Evolutionary conservation across 1,140 invertebrate species (phyloP).

Genomic region (Chlorops oryzae): DNA sequence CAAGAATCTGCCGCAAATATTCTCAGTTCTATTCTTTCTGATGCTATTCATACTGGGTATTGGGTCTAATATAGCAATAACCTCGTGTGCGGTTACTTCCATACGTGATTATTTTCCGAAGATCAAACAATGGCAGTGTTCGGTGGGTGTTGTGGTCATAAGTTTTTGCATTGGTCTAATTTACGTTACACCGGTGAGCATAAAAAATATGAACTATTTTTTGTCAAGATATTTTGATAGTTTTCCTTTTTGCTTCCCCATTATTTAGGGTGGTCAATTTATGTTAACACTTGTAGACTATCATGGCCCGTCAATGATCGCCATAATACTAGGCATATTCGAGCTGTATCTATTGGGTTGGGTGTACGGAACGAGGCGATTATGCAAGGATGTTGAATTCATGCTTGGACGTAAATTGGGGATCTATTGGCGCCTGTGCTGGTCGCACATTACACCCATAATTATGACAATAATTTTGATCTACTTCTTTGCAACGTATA

Average conservation of each 20-base stretch:
- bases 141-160: conserved; percentile 50
- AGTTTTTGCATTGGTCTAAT: conserved; percentile 63
- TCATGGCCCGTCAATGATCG: conserved; percentile 71
- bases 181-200: conserved; percentile 57
- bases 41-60: conserved; percentile 73
- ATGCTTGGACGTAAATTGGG: conserved; percentile 64
- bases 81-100: conserved; percentile 57
- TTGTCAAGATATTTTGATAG: neutral
- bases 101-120: conserved; percentile 61
- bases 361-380: conserved; percentile 61
- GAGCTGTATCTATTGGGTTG: conserved; percentile 64
- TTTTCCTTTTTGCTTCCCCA: neutral
- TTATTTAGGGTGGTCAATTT: conserved; percentile 63
- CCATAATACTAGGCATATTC: conserved; percentile 62
- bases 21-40: conserved; percentile 77
- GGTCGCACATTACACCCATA: conserved; percentile 65
- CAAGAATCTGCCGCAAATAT: conserved; percentile 65
- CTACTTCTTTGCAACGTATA: conserved; percentile 53
- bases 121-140: conserved; percentile 54
- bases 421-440: conserved; percentile 73
- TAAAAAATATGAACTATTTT: neutral
- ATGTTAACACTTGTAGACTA: conserved; percentile 74
- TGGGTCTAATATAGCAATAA: conserved; percentile 62
- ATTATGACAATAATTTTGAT: conserved; percentile 60
- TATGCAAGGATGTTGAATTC: conserved; percentile 56